These are phyloP conservation scores for Sipha maydis DNA, from an alignment of 2,888 invertebrate genomes.

Conservation along the genomic window DNA sequence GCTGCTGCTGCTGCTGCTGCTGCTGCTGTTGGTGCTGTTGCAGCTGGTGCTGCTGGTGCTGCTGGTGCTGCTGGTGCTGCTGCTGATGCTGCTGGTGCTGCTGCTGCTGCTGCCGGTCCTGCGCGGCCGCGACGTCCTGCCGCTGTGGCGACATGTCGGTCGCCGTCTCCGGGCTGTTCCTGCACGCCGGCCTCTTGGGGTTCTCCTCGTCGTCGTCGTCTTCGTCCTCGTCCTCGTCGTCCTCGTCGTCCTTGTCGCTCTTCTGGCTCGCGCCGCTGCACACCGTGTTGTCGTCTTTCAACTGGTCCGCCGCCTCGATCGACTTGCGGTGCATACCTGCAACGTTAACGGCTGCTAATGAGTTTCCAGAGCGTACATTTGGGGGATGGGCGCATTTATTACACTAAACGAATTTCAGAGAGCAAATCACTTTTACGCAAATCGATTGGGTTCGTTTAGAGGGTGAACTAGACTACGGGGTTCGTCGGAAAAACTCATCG, in stretches of 20 bases:
- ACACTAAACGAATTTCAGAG: too few relatives aligned
- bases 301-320: conserved; percentile 94
- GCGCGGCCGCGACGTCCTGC: conserved; percentile 21
- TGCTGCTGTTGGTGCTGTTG: conserved; percentile 61
- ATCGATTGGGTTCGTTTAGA: too few relatives aligned
- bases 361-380: not conserved
- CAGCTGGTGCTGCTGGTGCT: conserved; percentile 62
- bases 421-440: too few relatives aligned
- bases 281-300: conserved; percentile 75
- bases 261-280: conserved; percentile 65
- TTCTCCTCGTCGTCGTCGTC: conserved; percentile 69
- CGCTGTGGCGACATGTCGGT: conserved; percentile 45
- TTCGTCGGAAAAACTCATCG: too few relatives aligned
- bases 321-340: conserved; percentile 99
- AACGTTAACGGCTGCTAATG: conserved; percentile 53
- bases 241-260: conserved; percentile 69
- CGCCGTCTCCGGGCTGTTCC: conserved; percentile 49
- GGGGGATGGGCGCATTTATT: too few relatives aligned
- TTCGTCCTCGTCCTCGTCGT: conserved; percentile 68
- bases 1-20: conserved; percentile 59
- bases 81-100: conserved; percentile 59
- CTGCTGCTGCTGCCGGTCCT: conserved; percentile 64
- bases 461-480: too few relatives aligned
- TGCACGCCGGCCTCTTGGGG: conserved; percentile 68
- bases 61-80: conserved; percentile 47